Conservation (phyloP, 2,797 vertebrate genomes). For the Myoxocephalus aenaeus region DNA sequence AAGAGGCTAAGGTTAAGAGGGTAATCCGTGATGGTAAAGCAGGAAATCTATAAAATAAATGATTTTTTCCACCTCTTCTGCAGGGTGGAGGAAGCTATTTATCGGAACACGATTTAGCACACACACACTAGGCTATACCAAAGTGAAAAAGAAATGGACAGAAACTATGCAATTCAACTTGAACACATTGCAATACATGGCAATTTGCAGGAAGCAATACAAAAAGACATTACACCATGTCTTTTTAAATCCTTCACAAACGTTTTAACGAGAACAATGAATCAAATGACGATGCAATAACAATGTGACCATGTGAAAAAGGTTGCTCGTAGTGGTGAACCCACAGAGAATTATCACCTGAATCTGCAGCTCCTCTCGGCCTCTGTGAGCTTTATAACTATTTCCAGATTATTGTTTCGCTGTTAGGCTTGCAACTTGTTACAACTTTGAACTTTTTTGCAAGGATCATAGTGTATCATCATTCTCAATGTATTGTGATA, state of each 20-base stretch:
- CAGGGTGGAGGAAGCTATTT: slow-evolving; percentile 56
- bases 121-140: slow-evolving; percentile 24
- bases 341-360: not conserved
- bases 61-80: slow-evolving; percentile 66
- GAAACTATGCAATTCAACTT: slow-evolving; percentile 38
- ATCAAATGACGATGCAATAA: not conserved
- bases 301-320: not conserved
- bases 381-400: not conserved
- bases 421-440: not conserved
- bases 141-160: slow-evolving; percentile 48
- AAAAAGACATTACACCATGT: slow-evolving; percentile 37
- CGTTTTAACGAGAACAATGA: slow-evolving; percentile 18
- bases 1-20: slow-evolving; percentile 80
- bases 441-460: no score
- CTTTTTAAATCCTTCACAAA: slow-evolving; percentile 39
- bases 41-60: slow-evolving; percentile 86
- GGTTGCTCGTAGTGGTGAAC: not conserved
- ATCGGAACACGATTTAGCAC: slow-evolving; percentile 61
- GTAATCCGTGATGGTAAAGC: slow-evolving; percentile 83
- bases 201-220: slow-evolving; percentile 41
- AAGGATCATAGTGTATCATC: no score
- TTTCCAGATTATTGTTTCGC: not conserved
- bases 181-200: slow-evolving; percentile 32
- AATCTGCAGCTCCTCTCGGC: not conserved
- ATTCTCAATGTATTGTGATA: not conserved